These are phyloP conservation scores for Drosophila histrio DNA, from an alignment of 2,888 invertebrate genomes.

Conservation along the genomic window DNA sequence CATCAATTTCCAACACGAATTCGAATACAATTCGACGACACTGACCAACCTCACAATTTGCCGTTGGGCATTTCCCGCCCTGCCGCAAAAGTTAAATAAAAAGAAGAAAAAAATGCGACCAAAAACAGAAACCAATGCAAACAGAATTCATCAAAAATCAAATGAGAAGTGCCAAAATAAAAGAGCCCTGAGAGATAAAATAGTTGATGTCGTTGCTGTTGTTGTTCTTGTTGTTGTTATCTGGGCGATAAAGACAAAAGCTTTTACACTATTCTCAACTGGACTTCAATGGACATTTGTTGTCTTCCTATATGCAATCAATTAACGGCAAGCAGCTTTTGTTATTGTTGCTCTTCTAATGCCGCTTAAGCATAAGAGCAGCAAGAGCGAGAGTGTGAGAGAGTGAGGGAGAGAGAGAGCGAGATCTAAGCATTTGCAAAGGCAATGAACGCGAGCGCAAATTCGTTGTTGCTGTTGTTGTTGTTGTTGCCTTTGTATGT, in stretches of 20 bases:
- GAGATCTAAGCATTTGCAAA: slow-evolving; percentile 63
- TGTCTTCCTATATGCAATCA: slow-evolving; percentile 37
- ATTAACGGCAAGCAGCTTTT: slow-evolving; percentile 27
- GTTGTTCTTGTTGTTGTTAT: neutral
- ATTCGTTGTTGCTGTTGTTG: slow-evolving; percentile 20
- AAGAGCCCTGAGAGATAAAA: slow-evolving; percentile 5
- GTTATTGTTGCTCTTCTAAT: slow-evolving; percentile 47
- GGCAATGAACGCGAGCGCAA: slow-evolving; percentile 73
- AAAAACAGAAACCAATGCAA: neutral
- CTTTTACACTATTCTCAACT: slow-evolving; percentile 5
- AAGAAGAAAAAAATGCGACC: slow-evolving; percentile 2
- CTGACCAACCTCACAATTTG: slow-evolving; percentile 66
- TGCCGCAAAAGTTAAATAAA: slow-evolving; percentile 18
- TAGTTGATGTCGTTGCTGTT: slow-evolving; percentile 8
- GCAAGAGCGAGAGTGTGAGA: slow-evolving; percentile 7
- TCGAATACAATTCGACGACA: slow-evolving; percentile 10
- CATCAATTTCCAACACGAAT: slow-evolving; percentile 18
- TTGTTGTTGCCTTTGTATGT: slow-evolving; percentile 3
- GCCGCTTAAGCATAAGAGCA: slow-evolving; percentile 8
- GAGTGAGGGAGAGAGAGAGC: neutral
- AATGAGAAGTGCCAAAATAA: slow-evolving; percentile 20
- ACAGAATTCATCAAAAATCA: slow-evolving; percentile 41
- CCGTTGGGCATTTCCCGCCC: slow-evolving; percentile 17
- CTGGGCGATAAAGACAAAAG: slow-evolving; percentile 3
- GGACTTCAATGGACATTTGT: slow-evolving; percentile 2